Percentiles rank a stretch among this genome's conserved stretches.
Evolutionary conservation across 2,113 vertebrate species (phyloP).

Genomic region (Epinephelus moara): DNA sequence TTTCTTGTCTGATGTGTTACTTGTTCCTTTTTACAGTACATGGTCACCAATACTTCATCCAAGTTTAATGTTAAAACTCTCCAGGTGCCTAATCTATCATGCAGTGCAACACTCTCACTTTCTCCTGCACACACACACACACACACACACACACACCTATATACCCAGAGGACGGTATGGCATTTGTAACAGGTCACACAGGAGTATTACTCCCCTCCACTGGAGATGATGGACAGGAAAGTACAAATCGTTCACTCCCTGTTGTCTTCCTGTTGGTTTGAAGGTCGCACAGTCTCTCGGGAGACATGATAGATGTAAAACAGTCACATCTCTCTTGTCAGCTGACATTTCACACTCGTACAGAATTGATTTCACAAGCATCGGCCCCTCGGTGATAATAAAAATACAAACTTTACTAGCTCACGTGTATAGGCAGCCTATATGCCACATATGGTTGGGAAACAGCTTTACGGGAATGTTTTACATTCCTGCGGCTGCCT

Average conservation of each 20-base stretch:
- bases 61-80: constrained; percentile 25
- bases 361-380: constrained; percentile 42
- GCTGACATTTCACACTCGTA: constrained; percentile 45
- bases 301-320: constrained; percentile 49
- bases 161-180: neutral
- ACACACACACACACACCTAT: neutral
- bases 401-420: constrained; percentile 36
- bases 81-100: neutral
- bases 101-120: constrained; percentile 9
- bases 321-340: constrained; percentile 47
- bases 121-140: neutral
- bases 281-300: constrained; percentile 63
- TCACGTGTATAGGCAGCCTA: constrained; percentile 14
- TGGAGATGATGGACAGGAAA: constrained; percentile 33
- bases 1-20: neutral
- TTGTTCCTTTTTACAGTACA: neutral
- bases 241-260: constrained; percentile 11
- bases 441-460: constrained; percentile 35
- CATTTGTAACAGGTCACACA: constrained; percentile 29
- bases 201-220: constrained; percentile 7
- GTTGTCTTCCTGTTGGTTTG: constrained; percentile 33
- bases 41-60: constrained; percentile 29
- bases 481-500: constrained; percentile 22
- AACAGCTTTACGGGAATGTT: constrained; percentile 17
- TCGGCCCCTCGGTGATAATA: constrained; percentile 30